Evolutionary conservation across 2,113 vertebrate species (phyloP), one percentile per base, ranked within the genome.

Genomic region (Sarotherodon lohbergeri): DNA sequence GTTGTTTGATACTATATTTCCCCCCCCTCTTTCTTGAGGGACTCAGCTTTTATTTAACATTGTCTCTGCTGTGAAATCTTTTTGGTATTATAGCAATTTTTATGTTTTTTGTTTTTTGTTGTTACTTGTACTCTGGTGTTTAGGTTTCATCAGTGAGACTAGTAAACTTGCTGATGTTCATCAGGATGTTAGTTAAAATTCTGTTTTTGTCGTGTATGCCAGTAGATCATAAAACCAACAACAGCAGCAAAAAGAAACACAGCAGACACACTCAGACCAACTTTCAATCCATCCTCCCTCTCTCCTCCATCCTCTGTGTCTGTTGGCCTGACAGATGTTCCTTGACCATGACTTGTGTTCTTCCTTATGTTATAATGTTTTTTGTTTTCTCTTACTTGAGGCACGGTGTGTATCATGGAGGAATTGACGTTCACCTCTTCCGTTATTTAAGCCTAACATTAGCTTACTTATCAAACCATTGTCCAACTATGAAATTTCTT

Each of bases 1-100:
- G 50, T 54, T n/a, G 0, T 54, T n/a, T 54, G 50, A 54, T 54
- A 54, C 0, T 54, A n/a, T 10, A 54, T n/a, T 54, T 4, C 2
- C 1, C 3, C 2, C 17, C 50, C 50, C 19, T n/a, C 50, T n/a
- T n/a, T 54, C 50, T n/a, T 54, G 19, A 10, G 50, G 50, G 9
- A n/a, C 50, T 54, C 50, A 17, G 6, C 6, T 50, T 50, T 50
- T 4, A 50, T 17, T 50, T 8, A 50, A 17, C 16, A 8, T 22
- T 22, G 22, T 22, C 2, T 22, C 22, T 22, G 22, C 22, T 22
- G 22, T 22, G 22, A 22, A 22, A 22, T 22, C 22, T 22, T 22
- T 22, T 22, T 22, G 22, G 22, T 22, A 22, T 22, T 22, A 22
- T 2, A 22, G 22, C 22, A 22, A 22, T 22, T 22, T 22, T n/a